These are phyloP conservation scores for Lutraria rhynchaena DNA, from an alignment of 1,140 invertebrate genomes.

Conservation along the genomic window DNA sequence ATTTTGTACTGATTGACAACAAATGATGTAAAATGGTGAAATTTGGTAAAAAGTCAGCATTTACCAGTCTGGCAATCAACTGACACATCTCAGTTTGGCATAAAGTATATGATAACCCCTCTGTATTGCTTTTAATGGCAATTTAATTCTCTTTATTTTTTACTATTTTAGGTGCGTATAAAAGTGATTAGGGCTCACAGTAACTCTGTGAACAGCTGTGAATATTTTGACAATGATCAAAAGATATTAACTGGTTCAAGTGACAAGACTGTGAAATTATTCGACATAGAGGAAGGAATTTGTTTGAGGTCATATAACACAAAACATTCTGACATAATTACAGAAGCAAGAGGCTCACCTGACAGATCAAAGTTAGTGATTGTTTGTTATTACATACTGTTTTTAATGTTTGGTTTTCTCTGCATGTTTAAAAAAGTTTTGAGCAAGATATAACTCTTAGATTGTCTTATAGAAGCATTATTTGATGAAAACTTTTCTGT, in stretches of 20 bases:
- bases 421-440: neutral
- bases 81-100: no score
- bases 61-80: no score
- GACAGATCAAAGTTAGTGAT: slow-evolving; percentile 66
- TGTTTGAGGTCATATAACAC: slow-evolving; percentile 66
- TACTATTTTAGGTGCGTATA: slow-evolving; percentile 74
- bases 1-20: no score
- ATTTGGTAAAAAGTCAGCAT: no score
- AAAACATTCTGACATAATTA: slow-evolving; percentile 65
- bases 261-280: slow-evolving; percentile 77
- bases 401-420: neutral
- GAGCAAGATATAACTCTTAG: neutral
- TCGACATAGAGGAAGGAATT: slow-evolving; percentile 72
- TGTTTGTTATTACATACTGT: slow-evolving; percentile 33
- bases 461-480: neutral
- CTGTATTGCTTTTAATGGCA: no score
- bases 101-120: no score
- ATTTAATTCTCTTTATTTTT: slow-evolving; percentile 10
- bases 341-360: slow-evolving; percentile 63
- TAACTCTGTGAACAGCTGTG: slow-evolving; percentile 76
- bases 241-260: slow-evolving; percentile 74
- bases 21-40: no score
- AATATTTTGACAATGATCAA: slow-evolving; percentile 73
- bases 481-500: no score
- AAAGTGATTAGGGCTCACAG: slow-evolving; percentile 76